phyloP scores from a whole-genome alignment of 1,140 invertebrate genomes.

The Megalonaias nervosa region DNA sequence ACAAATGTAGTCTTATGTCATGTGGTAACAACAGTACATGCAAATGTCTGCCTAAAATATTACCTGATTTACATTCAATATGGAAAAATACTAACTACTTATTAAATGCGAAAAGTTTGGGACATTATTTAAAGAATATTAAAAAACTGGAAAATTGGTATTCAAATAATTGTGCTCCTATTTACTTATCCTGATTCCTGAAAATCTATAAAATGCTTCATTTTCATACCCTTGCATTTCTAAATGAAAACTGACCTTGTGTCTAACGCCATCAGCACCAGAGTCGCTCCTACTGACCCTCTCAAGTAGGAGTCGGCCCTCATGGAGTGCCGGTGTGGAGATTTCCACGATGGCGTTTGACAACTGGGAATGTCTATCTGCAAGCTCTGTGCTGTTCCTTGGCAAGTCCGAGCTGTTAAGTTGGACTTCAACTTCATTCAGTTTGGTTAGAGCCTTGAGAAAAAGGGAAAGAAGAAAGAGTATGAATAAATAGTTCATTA shows the following conservation, averaged over 20 bases:
- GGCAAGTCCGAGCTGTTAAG: constrained; percentile 77
- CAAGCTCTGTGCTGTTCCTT: constrained; percentile 78
- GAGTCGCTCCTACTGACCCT: constrained; percentile 78
- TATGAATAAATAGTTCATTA: background rate
- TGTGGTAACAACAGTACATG: no score
- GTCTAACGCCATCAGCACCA: constrained; percentile 78
- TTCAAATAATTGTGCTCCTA: no score
- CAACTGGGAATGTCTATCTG: constrained; percentile 79
- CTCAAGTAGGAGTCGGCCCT: constrained; percentile 83
- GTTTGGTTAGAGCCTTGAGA: constrained; percentile 79
- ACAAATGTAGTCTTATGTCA: no score
- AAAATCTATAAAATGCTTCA: no score
- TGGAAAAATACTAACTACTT: no score
- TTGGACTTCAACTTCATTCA: constrained; percentile 85
- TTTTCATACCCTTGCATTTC: no score
- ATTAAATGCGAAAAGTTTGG: no score
- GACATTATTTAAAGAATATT: no score
- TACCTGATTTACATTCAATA: no score
- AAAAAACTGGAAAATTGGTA: no score
- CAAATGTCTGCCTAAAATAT: no score
- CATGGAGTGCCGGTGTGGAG: constrained; percentile 76
- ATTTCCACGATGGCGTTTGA: constrained; percentile 79
- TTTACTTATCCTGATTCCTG: no score
- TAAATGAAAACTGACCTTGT: constrained; percentile 56
- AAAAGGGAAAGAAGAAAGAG: constrained; percentile 13